Evolutionary conservation across 2,113 vertebrate species (phyloP).

Genomic region (Nansenia antarctica): DNA sequence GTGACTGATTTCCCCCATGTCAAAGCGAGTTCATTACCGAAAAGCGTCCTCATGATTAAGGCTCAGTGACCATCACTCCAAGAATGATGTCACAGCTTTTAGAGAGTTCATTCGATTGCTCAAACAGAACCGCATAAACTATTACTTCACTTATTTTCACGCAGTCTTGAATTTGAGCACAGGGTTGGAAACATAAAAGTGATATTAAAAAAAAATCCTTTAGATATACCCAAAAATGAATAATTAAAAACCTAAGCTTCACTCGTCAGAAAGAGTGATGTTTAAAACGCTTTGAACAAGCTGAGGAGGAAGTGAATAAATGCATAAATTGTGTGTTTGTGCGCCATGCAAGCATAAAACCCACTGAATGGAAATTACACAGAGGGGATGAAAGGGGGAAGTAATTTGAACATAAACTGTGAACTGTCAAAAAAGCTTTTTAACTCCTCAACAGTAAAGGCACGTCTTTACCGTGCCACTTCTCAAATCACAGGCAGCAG

Average conservation of each 20-base stretch:
- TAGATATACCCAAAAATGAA: constrained; percentile 60
- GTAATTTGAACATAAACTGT: constrained; percentile 48
- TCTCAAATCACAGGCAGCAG: not conserved
- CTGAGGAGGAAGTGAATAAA: constrained; percentile 63
- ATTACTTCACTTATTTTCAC: constrained; percentile 11
- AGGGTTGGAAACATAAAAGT: constrained; percentile 57
- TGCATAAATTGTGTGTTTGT: constrained; percentile 61
- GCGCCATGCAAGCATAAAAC: constrained; percentile 21
- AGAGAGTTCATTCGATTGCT: constrained; percentile 38
- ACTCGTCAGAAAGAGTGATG: constrained; percentile 58
- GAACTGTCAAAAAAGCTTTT: constrained; percentile 11
- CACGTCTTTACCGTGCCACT: not conserved
- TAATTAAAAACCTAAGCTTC: constrained; percentile 66
- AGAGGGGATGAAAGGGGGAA: constrained; percentile 48
- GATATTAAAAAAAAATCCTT: constrained; percentile 54
- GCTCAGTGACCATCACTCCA: not conserved
- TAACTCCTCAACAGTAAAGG: constrained; percentile 13
- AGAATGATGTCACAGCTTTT: constrained; percentile 28
- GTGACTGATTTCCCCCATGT: constrained; percentile 32
- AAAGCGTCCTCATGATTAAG: constrained; percentile 19
- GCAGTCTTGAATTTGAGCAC: constrained; percentile 23
- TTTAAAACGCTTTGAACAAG: constrained; percentile 65
- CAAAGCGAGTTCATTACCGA: constrained; percentile 25
- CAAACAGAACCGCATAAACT: constrained; percentile 23
- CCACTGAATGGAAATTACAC: constrained; percentile 54